These are phyloP conservation scores for Dynastes maya DNA, from an alignment of 2,888 invertebrate species.

Conservation along the genomic window DNA sequence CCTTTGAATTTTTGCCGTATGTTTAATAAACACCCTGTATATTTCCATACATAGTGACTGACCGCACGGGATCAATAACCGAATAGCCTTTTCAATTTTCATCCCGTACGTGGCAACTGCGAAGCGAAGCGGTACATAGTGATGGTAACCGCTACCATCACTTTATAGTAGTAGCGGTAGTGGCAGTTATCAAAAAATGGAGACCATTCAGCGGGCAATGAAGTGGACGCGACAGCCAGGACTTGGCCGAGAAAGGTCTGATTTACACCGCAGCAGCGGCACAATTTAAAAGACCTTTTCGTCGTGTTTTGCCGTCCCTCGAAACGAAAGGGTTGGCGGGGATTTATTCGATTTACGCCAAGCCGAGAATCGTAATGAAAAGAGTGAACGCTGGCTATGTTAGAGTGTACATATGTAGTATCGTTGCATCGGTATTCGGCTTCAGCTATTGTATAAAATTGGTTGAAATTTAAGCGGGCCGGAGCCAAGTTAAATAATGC, in stretches of 20 bases:
- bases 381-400: neutral
- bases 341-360: constrained; percentile 32
- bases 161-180: neutral
- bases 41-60: no score
- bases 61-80: no score
- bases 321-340: constrained; percentile 30
- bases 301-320: constrained; percentile 20
- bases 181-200: constrained; percentile 26
- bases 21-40: no score
- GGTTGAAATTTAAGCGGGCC: constrained; percentile 25
- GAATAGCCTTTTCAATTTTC: no score
- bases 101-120: no score
- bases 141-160: no score
- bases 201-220: constrained; percentile 31
- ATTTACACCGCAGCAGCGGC: constrained; percentile 12
- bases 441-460: constrained; percentile 31
- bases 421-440: no score
- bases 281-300: constrained; percentile 31
- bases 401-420: no score
- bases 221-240: constrained; percentile 36
- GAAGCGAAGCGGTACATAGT: no score
- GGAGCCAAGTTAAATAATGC: constrained; percentile 22
- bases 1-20: no score
- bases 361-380: constrained; percentile 34
- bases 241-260: constrained; percentile 34